A percentile compares a stretch with the other conserved stretches of the same genome.
These are phyloP conservation scores for Noctua janthe DNA, from an alignment of 2,888 invertebrate genomes.

Conservation along the genomic window DNA sequence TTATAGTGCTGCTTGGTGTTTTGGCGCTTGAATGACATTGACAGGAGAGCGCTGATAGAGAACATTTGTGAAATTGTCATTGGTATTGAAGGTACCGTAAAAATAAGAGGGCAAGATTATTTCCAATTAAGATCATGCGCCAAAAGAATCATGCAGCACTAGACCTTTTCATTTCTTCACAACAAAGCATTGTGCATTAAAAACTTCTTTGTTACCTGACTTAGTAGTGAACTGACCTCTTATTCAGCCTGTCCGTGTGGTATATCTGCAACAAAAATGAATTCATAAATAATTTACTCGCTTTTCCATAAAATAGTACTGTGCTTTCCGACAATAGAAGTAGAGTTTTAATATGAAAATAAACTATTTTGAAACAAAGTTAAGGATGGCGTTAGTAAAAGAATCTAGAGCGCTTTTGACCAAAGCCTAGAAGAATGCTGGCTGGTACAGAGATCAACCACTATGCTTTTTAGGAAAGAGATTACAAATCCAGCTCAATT, in stretches of 20 bases:
- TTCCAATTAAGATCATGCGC: not conserved
- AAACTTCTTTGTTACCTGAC: constrained; percentile 42
- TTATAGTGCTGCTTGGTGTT: constrained; percentile 11
- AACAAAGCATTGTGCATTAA: constrained; percentile 18
- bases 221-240: constrained; percentile 60
- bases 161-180: not conserved
- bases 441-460: not conserved
- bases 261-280: constrained; percentile 68
- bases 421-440: not conserved
- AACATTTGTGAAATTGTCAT: not conserved
- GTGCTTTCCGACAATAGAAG: constrained; percentile 24
- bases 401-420: not conserved
- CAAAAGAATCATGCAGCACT: not conserved
- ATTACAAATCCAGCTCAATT: not conserved
- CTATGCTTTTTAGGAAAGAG: not conserved
- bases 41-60: not conserved
- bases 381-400: not conserved
- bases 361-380: not conserved
- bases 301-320: constrained; percentile 51
- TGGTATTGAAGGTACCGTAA: not conserved
- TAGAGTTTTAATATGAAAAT: constrained; percentile 1
- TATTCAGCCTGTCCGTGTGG: constrained; percentile 45
- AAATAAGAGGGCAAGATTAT: not conserved
- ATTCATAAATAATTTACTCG: constrained; percentile 54
- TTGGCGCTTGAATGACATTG: not conserved